These are phyloP conservation scores for Hassar affinis DNA, from an alignment of 2,113 vertebrate genomes.

Conservation along the genomic window DNA sequence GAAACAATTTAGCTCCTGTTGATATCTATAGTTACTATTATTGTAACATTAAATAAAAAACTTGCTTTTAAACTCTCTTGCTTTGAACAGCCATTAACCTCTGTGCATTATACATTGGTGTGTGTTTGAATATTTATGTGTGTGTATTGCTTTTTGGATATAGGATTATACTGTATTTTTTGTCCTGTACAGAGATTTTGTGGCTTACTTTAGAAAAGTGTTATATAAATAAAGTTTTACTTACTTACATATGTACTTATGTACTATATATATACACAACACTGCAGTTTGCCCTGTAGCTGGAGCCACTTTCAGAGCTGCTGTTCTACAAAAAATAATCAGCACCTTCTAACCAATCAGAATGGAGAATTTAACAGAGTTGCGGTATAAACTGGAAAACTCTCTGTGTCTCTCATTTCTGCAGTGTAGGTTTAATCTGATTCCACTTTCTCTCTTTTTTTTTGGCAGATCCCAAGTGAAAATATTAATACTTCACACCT, in stretches of 20 bases:
- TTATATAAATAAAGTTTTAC: too few relatives aligned
- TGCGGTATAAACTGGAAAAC: background rate
- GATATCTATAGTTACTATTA: background rate
- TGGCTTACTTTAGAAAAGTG: too few relatives aligned
- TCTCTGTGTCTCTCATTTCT: background rate
- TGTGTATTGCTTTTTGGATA: too few relatives aligned
- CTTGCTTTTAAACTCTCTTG: too few relatives aligned
- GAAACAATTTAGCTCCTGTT: background rate
- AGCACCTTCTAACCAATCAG: background rate
- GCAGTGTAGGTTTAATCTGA: background rate
- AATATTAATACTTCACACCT: constrained; percentile 26
- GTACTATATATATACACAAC: too few relatives aligned
- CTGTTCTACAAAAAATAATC: background rate
- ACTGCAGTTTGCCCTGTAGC: background rate
- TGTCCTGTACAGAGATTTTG: too few relatives aligned
- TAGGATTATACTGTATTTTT: too few relatives aligned
- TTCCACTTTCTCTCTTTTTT: background rate
- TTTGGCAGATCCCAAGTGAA: background rate
- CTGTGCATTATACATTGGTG: too few relatives aligned
- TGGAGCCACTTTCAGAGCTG: background rate
- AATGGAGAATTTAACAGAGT: background rate
- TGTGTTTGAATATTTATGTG: too few relatives aligned
- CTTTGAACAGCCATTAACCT: too few relatives aligned
- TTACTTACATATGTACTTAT: too few relatives aligned
- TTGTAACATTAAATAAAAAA: too few relatives aligned